phyloP scores from a whole-genome alignment of 2,113 vertebrate species.

The Oceanites oceanicus region DNA sequence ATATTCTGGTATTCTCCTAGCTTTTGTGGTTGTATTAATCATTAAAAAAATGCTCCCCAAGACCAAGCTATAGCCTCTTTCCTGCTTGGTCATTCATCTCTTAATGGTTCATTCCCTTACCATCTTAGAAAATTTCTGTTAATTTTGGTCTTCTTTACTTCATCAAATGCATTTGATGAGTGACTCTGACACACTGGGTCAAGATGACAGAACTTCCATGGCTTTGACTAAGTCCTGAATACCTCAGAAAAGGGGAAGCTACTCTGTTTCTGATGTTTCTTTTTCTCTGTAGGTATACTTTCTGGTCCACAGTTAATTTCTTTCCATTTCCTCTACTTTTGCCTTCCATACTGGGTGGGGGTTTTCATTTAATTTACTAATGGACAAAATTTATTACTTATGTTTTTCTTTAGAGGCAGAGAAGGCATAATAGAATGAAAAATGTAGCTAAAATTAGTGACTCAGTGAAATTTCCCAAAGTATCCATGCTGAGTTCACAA shows the following conservation, averaged over 20 bases:
- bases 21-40: background rate
- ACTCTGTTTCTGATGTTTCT: background rate
- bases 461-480: background rate
- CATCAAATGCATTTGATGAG: background rate
- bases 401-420: background rate
- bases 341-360: background rate
- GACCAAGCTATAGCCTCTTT: background rate
- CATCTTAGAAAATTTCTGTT: background rate
- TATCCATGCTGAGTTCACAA: background rate
- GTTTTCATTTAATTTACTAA: background rate
- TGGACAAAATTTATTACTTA: background rate
- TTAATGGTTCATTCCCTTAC: background rate
- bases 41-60: background rate
- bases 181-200: background rate
- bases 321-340: background rate
- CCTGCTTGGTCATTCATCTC: background rate
- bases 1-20: background rate
- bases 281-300: background rate
- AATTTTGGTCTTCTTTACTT: background rate
- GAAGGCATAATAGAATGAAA: background rate
- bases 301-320: background rate
- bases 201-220: background rate
- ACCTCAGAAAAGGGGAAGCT: fast-evolving
- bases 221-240: background rate
- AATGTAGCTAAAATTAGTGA: background rate